Evolutionary conservation across 53 echinoderm and acorn worm genomes (phyloP).

Genomic region (Crossaster papposus): DNA sequence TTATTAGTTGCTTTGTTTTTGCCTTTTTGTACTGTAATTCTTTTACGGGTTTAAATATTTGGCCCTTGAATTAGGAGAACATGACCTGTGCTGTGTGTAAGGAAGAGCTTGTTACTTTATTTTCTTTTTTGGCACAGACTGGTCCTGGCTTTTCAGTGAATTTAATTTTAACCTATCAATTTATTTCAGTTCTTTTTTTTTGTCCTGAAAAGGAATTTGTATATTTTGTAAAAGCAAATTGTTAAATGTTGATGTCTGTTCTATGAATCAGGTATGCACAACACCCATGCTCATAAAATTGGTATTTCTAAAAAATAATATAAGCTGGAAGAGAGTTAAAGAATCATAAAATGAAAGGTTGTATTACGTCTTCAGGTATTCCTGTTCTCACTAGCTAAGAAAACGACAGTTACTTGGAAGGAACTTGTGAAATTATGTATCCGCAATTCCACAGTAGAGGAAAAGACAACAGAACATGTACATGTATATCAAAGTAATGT

Average conservation of each 20-base stretch:
- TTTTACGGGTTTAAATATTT: background rate
- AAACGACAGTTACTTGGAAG: background rate
- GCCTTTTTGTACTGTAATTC: background rate
- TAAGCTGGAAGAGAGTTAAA: slow-evolving; percentile 38
- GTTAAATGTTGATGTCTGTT: slow-evolving; percentile 26
- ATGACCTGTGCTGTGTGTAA: too few species aligned
- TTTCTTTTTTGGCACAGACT: background rate
- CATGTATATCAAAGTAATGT: background rate
- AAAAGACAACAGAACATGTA: background rate
- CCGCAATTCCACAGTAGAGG: background rate
- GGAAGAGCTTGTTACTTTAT: too few species aligned
- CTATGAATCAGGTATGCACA: slow-evolving; percentile 39
- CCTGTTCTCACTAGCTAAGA: too few species aligned
- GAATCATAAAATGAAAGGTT: background rate
- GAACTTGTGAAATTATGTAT: too few species aligned
- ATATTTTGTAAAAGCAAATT: background rate
- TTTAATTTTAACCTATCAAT: background rate
- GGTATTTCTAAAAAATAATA: background rate
- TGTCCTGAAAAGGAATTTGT: background rate
- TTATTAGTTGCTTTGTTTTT: background rate
- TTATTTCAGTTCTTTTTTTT: background rate
- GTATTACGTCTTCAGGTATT: background rate
- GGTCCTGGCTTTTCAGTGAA: background rate
- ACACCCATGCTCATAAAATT: slow-evolving; percentile 50
- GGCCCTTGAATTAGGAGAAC: too few species aligned